Base-by-base conservation (phyloP, 2,113 vertebrate species). In the Bothrops jararaca region DNA sequence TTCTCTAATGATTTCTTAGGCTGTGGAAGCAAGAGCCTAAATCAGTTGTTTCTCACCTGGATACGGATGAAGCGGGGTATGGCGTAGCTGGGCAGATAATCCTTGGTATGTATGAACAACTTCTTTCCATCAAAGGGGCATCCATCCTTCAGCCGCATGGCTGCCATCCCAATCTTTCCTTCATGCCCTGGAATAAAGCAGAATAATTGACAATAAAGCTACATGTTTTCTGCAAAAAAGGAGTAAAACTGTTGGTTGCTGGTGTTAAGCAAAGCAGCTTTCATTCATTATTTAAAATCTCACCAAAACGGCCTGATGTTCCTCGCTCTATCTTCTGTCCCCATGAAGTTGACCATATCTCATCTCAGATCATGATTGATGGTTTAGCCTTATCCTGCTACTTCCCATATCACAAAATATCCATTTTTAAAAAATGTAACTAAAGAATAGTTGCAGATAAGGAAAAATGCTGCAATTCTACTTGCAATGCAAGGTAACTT, bases 81-180 rank as follows among this genome's bases (percentile, higher is more conserved):
- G 0, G 98, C 98, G 0, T 99, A 99, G 26, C 90, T n/a, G 0
- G 99, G 98, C 56, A 99, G 96, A 39, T 95, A 95, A 6, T 94
- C 92, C 0, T 26, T 4, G 0, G 98, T 95, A 4, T 98, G 97
- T 26, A 91, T 5, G 54, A 98, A 98, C 7, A 98, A 86, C n/a
- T 89, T 86, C 42, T 94, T 58, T 0, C 98, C 97, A 0, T 98
- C 97, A n/a, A 99, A 98, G 91, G 90, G 7, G 7, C 11, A 22
- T 0, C 96, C 98, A 0, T 97, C 93, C 74, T 95, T 97, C 89
- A 99, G 89, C 22, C 95, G 96, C 48, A 98, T 90, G 0, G 98
- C 97, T 0, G 98, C 98, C 98, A 99, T 99, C 42, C 99, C 98
- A 0, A 97, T 96, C 58, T 98, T 97, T 1, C 99, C 98, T 95